phyloP scores from a whole-genome alignment of 2,113 vertebrate species.

The Mesocricetus auratus region DNA sequence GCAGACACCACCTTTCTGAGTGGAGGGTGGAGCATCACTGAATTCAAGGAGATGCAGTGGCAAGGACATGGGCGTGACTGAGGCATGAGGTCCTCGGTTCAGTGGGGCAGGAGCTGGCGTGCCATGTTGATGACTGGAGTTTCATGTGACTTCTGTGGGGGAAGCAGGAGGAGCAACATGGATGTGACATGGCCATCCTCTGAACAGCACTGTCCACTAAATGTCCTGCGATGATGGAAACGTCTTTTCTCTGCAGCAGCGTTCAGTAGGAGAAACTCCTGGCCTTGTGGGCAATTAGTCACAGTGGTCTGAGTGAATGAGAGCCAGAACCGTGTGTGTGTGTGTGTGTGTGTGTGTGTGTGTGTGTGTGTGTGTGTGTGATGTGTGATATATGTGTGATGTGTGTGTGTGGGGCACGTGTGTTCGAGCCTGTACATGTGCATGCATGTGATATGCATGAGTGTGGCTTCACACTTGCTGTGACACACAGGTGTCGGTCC shows the following conservation, averaged over 20 bases:
- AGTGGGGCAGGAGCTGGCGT: background rate
- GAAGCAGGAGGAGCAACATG: background rate
- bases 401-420: background rate
- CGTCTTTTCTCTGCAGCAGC: background rate
- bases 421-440: background rate
- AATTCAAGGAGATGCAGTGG: background rate
- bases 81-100: background rate
- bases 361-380: background rate
- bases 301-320: background rate
- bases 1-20: background rate
- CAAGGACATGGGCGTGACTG: rapidly evolving
- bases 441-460: background rate
- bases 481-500: background rate
- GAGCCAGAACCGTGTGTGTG: background rate
- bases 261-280: background rate
- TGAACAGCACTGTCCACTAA: background rate
- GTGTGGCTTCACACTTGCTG: background rate
- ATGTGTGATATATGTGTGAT: too few relatives aligned
- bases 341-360: too few relatives aligned
- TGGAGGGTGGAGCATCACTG: background rate
- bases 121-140: background rate
- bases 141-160: background rate
- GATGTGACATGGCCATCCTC: background rate
- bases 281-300: background rate
- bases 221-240: background rate